Evolutionary conservation across 2,888 invertebrate species (phyloP), one percentile per base, ranked within the genome.

Genomic region (Sicus ferrugineus): DNA sequence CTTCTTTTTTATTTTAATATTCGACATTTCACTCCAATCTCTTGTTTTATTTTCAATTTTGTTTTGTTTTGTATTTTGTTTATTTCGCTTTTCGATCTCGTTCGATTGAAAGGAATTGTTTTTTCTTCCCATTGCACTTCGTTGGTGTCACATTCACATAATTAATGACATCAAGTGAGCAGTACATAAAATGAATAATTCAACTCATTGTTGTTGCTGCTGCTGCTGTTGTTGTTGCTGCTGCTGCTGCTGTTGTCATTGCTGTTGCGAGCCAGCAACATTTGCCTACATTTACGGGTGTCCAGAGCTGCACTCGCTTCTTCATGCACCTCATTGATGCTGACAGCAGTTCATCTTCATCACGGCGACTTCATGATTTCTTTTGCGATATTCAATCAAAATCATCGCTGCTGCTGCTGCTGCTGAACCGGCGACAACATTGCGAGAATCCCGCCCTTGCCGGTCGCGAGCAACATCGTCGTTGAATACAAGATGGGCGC

Each of bases 311-410:
- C n/a, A n/a, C n/a, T n/a, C n/a, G n/a, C n/a, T n/a, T n/a, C n/a
- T n/a, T n/a, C n/a, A n/a, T n/a, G 52, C 52, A 38, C 46, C 56
- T 66, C 67, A 59, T 58, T 59, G 46, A 46, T 48, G 67, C 31
- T 67, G 67, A 48, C 67, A 67, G 67, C 59, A 67, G 28, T 67
- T 67, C 46, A 67, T 67, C 67, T 67, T 67, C 67, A 46, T 67
- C 67, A 67, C 23, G 30, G 67, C 19, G n/a, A 67, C 67, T 67
- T 67, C 67, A 58, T 67, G 67, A 67, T 59, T 59, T 50, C 58
- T 48, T 19, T 19, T 28, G 58, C 48, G 59, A 67, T 59, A 42
- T 42, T 42, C 42, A 42, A 42, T 42, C 42, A 42, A 42, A 42
- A 42, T 42, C 42, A 42, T 65, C 66, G 65, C 61, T n/a, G 42